A percentile compares a stretch with the other conserved stretches of the same genome.
phyloP scores from a whole-genome alignment of 2,888 invertebrate genomes.

The Melipona beecheii region DNA sequence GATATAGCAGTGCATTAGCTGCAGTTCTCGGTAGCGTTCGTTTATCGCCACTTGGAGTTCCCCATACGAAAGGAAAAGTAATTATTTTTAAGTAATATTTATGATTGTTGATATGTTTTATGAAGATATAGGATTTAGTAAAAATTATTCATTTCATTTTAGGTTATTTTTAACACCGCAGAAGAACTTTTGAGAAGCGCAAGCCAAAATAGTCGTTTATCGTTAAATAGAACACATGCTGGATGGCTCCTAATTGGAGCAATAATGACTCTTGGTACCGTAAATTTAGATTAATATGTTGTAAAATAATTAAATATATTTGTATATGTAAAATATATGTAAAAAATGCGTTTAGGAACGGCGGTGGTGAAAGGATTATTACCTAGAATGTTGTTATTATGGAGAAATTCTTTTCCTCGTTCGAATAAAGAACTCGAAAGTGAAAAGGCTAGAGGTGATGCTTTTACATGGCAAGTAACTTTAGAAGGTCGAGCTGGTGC shows the following conservation, averaged over 20 bases:
- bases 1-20: slow-evolving; percentile 97
- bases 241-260: slow-evolving; percentile 99
- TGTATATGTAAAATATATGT: background rate
- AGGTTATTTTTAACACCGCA: slow-evolving; percentile 96
- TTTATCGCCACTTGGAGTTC: slow-evolving; percentile 96
- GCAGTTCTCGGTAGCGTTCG: slow-evolving; percentile 96
- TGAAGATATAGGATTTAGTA: background rate
- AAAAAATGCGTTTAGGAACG: slow-evolving; percentile 86
- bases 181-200: slow-evolving; percentile 98
- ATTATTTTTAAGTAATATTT: slow-evolving; percentile 23
- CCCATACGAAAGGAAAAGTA: slow-evolving; percentile 98
- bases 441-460: slow-evolving; percentile 97
- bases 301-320: slow-evolving; percentile 20
- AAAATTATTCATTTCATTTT: slow-evolving; percentile 48
- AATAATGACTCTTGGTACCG: slow-evolving; percentile 95
- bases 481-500: slow-evolving; percentile 98
- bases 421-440: slow-evolving; percentile 98
- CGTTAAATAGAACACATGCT: slow-evolving; percentile 97
- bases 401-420: slow-evolving; percentile 99
- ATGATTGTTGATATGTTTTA: background rate
- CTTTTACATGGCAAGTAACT: slow-evolving; percentile 99
- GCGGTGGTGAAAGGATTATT: slow-evolving; percentile 96
- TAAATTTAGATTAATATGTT: too few species aligned
- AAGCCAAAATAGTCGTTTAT: slow-evolving; percentile 97
- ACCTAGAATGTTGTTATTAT: slow-evolving; percentile 96